phyloP scores from a whole-genome alignment of 2,113 vertebrate species.

The Xiphophorus hellerii region DNA sequence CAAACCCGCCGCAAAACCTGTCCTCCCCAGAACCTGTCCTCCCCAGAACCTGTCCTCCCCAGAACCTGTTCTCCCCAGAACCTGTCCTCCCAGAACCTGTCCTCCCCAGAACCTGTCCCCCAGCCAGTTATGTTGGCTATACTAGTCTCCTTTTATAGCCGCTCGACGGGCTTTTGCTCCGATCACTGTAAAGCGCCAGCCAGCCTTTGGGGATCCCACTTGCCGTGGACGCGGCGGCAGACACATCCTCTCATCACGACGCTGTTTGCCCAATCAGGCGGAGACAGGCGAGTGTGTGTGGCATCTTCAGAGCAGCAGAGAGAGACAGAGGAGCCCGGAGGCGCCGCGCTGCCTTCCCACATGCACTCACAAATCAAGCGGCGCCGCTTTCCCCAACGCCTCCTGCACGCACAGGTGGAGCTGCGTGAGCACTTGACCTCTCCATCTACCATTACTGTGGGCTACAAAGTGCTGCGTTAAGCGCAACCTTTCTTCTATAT shows the following conservation, averaged over 20 bases:
- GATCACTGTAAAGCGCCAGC: conserved; percentile 73
- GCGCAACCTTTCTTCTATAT: conserved; percentile 70
- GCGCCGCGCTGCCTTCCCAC: conserved; percentile 60
- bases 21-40: conserved; percentile 81
- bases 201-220: conserved; percentile 77
- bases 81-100: conserved; percentile 71
- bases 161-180: conserved; percentile 78
- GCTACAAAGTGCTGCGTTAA: conserved; percentile 57
- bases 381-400: conserved; percentile 44
- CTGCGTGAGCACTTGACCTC: conserved; percentile 52
- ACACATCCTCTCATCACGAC: conserved; percentile 75
- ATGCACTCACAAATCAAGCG: conserved; percentile 62
- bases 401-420: conserved; percentile 48
- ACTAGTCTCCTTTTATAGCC: conserved; percentile 80
- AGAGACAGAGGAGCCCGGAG: conserved; percentile 51
- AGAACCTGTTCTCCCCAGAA: conserved; percentile 61
- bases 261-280: conserved; percentile 69
- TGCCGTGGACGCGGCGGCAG: conserved; percentile 66
- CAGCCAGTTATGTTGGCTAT: conserved; percentile 69
- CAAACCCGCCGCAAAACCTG: conserved; percentile 78
- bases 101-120: conserved; percentile 69
- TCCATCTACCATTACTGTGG: conserved; percentile 53
- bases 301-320: conserved; percentile 62
- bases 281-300: conserved; percentile 67
- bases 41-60: conserved; percentile 60